Evolutionary conservation across 23 tunicate species (phyloP).

Genomic region (Trididemnum miniatum): DNA sequence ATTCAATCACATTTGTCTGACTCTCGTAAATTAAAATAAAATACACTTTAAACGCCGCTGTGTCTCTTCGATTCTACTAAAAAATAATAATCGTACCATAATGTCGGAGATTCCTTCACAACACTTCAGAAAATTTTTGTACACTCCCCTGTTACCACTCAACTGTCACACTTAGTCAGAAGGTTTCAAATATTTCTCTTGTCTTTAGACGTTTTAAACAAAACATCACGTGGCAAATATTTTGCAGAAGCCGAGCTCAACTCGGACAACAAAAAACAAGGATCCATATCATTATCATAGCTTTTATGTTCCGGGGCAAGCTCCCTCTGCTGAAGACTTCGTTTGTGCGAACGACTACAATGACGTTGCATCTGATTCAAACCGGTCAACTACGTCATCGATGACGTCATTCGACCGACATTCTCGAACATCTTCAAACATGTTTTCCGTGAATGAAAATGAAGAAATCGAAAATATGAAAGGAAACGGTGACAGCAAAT

Average conservation of each 20-base stretch:
- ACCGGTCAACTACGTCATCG: slow-evolving; percentile 16
- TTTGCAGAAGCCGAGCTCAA: slow-evolving; percentile 77
- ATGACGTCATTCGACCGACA: slow-evolving; percentile 13
- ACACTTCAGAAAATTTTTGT: too few relatives aligned
- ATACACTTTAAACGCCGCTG: too few relatives aligned
- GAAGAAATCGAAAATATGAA: background rate
- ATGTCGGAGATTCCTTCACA: too few relatives aligned
- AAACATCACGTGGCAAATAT: too few relatives aligned
- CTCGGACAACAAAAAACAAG: slow-evolving; percentile 33
- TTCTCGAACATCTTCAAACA: background rate
- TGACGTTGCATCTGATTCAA: background rate
- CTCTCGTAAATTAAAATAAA: too few relatives aligned
- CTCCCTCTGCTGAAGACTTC: slow-evolving; percentile 23
- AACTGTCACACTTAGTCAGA: too few relatives aligned
- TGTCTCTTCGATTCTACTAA: too few relatives aligned
- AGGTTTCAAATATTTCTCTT: too few relatives aligned
- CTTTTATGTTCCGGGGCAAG: slow-evolving; percentile 30
- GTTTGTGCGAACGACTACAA: background rate
- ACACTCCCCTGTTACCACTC: too few relatives aligned
- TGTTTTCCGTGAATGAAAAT: background rate
- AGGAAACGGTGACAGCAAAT: background rate
- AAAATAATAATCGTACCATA: too few relatives aligned
- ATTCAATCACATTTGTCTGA: too few relatives aligned
- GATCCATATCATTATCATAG: slow-evolving; percentile 82
- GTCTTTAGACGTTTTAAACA: too few relatives aligned